A percentile compares a stretch with the other conserved stretches of the same genome.
Conservation (phyloP, 2,797 vertebrate species). For the Poecilia wingei region DNA sequence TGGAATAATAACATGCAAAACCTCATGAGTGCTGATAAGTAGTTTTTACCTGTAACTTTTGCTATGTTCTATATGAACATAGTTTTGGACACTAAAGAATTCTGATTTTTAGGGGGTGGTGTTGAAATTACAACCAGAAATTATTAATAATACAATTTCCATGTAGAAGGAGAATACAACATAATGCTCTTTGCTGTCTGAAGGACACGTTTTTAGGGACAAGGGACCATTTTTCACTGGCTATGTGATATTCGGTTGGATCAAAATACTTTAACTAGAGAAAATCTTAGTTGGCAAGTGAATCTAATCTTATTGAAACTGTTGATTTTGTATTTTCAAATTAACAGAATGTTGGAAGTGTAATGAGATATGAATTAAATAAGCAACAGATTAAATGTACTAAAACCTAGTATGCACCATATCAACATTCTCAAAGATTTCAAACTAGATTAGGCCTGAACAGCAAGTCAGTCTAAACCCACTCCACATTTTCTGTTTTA, state of each 20-base stretch:
- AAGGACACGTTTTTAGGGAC: not conserved
- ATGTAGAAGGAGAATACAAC: not conserved
- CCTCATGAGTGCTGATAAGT: not conserved
- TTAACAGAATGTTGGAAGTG: not conserved
- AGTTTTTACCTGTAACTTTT: not conserved
- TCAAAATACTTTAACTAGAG: not conserved
- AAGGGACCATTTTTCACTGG: not conserved
- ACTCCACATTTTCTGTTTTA: not conserved
- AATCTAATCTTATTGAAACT: not conserved
- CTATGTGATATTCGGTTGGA: not conserved
- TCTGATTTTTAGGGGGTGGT: not conserved
- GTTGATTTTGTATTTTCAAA: not conserved
- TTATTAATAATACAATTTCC: not conserved
- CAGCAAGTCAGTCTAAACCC: not conserved
- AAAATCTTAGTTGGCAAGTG: not conserved
- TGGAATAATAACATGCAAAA: not conserved
- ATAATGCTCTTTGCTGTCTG: not conserved
- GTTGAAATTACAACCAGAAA: not conserved
- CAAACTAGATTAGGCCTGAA: not conserved
- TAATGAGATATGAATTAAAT: not conserved
- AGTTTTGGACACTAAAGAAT: not conserved
- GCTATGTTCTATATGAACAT: not conserved
- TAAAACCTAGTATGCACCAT: not conserved
- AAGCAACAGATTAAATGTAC: not conserved
- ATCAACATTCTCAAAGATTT: not conserved